Evolutionary conservation across 2,888 invertebrate species (phyloP), one percentile per base, ranked within the genome.

Genomic region (Pyrocoelia pectoralis): DNA sequence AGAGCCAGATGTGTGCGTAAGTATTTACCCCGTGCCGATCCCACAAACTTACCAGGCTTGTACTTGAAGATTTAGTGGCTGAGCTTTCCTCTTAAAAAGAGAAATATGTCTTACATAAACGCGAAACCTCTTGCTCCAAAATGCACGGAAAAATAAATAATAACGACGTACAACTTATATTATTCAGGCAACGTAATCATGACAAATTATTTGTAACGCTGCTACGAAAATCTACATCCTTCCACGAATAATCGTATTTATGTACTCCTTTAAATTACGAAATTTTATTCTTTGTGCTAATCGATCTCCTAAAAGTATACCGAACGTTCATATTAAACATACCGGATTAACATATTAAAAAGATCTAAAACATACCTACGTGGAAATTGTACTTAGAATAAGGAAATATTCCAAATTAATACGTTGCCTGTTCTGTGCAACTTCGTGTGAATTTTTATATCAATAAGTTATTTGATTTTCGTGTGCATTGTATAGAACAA

Each of bases 1-100:
- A 73, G 70, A 72, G 73, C 72, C 74, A 75, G 74, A 75, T 74
- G 74, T 71, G 74, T 74, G 73, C 73, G 73, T 73, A 72, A 74
- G 70, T 73, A 75, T 75, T 74, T 75, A 74, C 74, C 24, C 69
- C 69, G 70, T 66, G 70, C 73, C 71, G 71, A 73, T 70, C 70
- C 72, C 69, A 67, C 70, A 70, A 72, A 70, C 70, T 75, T 74
- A 72, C 72, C 71, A 72, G 72, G 70, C 73, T 74, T 69, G 71
- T 68, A 73, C 73, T 74, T 46, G 51, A 64, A 65, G 65, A 65
- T 65, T 65, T 65, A 65, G 49, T 65, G 59, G 59, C 56, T 64
- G 59, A 64, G 64, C 64, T 64, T 64, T 64, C 59, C 64, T 64
- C 64, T 64, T 64, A 64, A 64, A 64, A 64, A 64, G 64, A 64